A percentile compares a stretch with the other conserved stretches of the same genome.
phyloP scores from a whole-genome alignment of 2,113 vertebrate genomes.

The Diadophis punctatus region DNA sequence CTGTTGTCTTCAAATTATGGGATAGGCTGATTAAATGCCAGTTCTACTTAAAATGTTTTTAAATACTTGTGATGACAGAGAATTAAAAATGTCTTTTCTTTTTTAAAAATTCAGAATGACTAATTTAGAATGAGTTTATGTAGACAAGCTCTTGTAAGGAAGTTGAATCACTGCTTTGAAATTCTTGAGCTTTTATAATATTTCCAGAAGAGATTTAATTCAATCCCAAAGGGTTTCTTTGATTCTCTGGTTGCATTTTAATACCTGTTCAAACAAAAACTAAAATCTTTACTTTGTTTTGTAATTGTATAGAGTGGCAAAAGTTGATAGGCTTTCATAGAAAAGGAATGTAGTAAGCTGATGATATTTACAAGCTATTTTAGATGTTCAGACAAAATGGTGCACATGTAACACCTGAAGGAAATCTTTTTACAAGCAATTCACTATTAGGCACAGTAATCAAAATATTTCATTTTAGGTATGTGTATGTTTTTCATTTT shows the following conservation, averaged over 20 bases:
- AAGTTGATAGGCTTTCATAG: not conserved
- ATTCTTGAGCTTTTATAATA: not conserved
- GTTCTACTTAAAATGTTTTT: not conserved
- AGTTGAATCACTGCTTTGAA: not conserved
- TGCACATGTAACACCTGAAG: not conserved
- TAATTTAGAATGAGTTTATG: not conserved
- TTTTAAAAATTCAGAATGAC: not conserved
- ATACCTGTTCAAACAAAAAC: not conserved
- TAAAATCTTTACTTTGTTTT: not conserved
- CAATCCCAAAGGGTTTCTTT: not conserved
- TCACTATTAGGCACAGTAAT: not conserved
- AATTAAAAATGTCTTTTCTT: not conserved
- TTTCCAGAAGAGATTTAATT: not conserved
- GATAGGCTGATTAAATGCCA: not conserved
- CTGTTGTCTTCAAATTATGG: not conserved
- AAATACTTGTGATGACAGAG: not conserved
- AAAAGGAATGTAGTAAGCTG: not conserved
- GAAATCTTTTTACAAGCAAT: constrained; percentile 5
- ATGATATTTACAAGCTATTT: not conserved
- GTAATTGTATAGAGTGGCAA: not conserved
- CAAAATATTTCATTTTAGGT: not conserved
- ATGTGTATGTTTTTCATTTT: not conserved
- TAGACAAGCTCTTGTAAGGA: not conserved
- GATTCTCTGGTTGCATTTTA: not conserved
- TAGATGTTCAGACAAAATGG: not conserved